phyloP scores from a whole-genome alignment of 2,888 invertebrate species.

The Morpho achilles region DNA sequence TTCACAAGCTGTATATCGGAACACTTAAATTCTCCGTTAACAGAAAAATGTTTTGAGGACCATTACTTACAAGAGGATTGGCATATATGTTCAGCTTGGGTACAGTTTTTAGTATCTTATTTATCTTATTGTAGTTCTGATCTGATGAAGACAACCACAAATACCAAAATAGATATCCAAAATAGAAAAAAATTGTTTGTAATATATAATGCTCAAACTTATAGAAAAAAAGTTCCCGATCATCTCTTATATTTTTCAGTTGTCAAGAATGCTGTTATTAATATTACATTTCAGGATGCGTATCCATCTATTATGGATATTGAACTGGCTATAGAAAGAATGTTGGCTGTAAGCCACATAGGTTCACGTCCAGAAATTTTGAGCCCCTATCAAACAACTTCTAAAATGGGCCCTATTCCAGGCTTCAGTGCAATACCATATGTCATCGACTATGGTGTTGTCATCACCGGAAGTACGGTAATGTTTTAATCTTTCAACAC shows the following conservation, averaged over 20 bases:
- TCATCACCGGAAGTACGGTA: conserved; percentile 69
- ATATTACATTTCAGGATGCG: conserved; percentile 49
- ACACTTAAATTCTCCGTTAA: conserved; percentile 52
- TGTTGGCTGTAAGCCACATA: conserved; percentile 67
- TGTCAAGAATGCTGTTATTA: conserved; percentile 10
- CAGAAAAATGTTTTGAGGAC: conserved; percentile 65
- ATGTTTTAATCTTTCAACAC: conserved; percentile 13
- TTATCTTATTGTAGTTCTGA: no score
- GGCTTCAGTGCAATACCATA: conserved; percentile 73
- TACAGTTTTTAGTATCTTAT: conserved; percentile 26
- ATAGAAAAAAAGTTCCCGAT: no score
- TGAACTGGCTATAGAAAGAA: conserved; percentile 80
- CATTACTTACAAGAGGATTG: conserved; percentile 50
- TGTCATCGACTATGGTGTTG: conserved; percentile 77
- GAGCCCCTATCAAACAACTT: conserved; percentile 40
- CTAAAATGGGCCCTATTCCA: conserved; percentile 62
- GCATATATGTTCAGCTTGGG: conserved; percentile 63
- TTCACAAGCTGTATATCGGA: conserved; percentile 43
- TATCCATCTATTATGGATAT: conserved; percentile 79
- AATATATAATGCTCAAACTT: no score
- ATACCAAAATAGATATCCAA: no score
- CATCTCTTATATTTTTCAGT: no score
- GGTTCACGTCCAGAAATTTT: conserved; percentile 56
- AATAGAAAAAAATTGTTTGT: no score
- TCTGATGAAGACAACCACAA: no score